phyloP scores from a whole-genome alignment of 2,888 invertebrate species.

The Zygaena filipendulae region DNA sequence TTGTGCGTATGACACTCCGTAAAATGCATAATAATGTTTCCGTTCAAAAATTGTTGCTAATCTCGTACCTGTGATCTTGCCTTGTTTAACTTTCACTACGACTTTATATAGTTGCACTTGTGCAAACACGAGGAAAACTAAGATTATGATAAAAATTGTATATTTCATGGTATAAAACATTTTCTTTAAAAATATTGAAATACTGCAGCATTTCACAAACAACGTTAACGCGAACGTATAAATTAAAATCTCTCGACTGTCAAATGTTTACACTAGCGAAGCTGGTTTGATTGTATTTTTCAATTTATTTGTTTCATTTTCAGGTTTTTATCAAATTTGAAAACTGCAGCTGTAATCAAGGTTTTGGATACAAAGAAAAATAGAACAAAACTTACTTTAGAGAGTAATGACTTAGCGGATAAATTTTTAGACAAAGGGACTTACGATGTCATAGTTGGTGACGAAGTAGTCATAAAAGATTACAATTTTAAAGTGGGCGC shows the following conservation, averaged over 20 bases:
- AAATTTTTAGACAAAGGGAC: conserved; percentile 32
- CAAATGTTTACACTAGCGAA: conserved; percentile 22
- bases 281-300: not conserved
- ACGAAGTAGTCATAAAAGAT: conserved; percentile 26
- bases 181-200: too few species aligned
- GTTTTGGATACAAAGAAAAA: conserved; percentile 31
- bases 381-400: conserved; percentile 24
- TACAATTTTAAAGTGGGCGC: conserved; percentile 69
- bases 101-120: conserved; percentile 22
- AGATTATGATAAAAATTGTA: too few species aligned
- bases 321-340: conserved; percentile 49
- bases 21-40: conserved; percentile 41
- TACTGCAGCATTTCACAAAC: too few species aligned
- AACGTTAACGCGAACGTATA: too few species aligned
- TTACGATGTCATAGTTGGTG: conserved; percentile 43
- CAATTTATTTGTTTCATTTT: conserved; percentile 21
- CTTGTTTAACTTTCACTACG: conserved; percentile 37
- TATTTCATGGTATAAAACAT: too few species aligned
- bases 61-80: conserved; percentile 32
- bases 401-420: conserved; percentile 29
- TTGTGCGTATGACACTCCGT: conserved; percentile 49
- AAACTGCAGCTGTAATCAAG: conserved; percentile 23
- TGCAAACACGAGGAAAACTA: too few species aligned
- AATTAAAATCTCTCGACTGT: conserved; percentile 25
- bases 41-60: conserved; percentile 33